These are phyloP conservation scores for Daktulosphaira vitifoliae DNA, from an alignment of 1,140 invertebrate species.

Conservation along the genomic window DNA sequence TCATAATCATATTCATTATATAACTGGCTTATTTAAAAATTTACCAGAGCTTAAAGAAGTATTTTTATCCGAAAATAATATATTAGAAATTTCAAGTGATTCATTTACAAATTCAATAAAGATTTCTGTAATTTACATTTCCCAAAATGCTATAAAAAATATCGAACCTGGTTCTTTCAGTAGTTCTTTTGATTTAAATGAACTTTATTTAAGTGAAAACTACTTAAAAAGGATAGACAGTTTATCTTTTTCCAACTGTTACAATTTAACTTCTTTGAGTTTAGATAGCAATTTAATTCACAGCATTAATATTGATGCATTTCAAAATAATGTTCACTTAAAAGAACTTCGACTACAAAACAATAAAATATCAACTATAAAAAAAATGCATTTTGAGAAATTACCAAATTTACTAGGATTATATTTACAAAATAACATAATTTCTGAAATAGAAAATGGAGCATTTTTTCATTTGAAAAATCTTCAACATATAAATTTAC, in stretches of 20 bases:
- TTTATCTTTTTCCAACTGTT: slow-evolving; percentile 62
- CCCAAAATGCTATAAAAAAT: slow-evolving; percentile 72
- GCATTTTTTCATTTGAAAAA: slow-evolving; percentile 70
- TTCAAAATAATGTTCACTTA: slow-evolving; percentile 61
- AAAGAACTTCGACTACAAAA: slow-evolving; percentile 78
- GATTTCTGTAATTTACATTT: slow-evolving; percentile 73
- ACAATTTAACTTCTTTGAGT: slow-evolving; percentile 69
- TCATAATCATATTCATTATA: slow-evolving; percentile 78
- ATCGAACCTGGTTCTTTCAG: slow-evolving; percentile 65
- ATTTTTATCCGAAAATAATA: slow-evolving; percentile 84
- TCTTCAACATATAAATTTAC: slow-evolving; percentile 81
- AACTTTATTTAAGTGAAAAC: slow-evolving; percentile 78
- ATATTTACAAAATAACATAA: slow-evolving; percentile 77
- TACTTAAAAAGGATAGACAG: slow-evolving; percentile 67
- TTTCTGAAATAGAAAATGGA: slow-evolving; percentile 69
- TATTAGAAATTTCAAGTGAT: slow-evolving; percentile 69
- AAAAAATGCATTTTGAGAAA: slow-evolving; percentile 68
- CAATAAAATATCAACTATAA: slow-evolving; percentile 66
- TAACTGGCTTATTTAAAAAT: slow-evolving; percentile 69
- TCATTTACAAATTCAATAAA: slow-evolving; percentile 68
- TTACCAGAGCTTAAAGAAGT: slow-evolving; percentile 66
- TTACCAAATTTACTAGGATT: slow-evolving; percentile 70
- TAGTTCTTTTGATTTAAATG: slow-evolving; percentile 62
- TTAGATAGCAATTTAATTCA: slow-evolving; percentile 83
- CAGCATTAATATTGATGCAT: slow-evolving; percentile 68